Conservation (phyloP, 1,140 invertebrate genomes). For the Anastrepha obliqua region DNA sequence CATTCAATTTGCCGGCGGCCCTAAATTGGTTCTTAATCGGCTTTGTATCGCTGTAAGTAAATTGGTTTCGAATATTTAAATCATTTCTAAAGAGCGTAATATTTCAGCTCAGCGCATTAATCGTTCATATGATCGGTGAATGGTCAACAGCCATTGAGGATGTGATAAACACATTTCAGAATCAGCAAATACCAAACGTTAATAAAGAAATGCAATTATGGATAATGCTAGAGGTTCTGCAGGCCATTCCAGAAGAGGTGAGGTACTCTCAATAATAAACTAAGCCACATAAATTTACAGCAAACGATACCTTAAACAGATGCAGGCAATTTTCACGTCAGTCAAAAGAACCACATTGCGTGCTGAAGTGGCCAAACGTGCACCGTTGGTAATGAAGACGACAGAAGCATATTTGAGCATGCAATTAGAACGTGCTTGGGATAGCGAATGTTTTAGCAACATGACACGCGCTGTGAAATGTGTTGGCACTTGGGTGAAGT, state of each 20-base stretch:
- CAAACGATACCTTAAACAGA: conserved; percentile 53
- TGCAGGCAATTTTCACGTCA: conserved; percentile 70
- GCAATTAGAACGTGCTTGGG: conserved; percentile 66
- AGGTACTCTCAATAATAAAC: conserved; percentile 56
- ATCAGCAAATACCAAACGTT: conserved; percentile 77
- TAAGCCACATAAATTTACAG: conserved; percentile 14
- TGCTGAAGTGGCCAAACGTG: conserved; percentile 66
- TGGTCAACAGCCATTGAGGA: conserved; percentile 82
- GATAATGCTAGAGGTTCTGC: conserved; percentile 84
- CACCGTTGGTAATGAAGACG: conserved; percentile 68
- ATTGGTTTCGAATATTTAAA: background rate
- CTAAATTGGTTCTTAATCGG: conserved; percentile 88
- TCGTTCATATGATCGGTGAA: conserved; percentile 81
- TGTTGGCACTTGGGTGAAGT: conserved; percentile 80
- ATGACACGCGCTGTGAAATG: conserved; percentile 78
- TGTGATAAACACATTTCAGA: conserved; percentile 80
- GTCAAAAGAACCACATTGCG: conserved; percentile 68
- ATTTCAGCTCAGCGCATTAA: conserved; percentile 79
- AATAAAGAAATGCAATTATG: conserved; percentile 75
- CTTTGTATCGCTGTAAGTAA: conserved; percentile 89
- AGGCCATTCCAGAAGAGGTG: conserved; percentile 89
- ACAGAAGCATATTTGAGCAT: conserved; percentile 65
- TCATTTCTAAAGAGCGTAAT: background rate
- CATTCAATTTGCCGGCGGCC: conserved; percentile 83
- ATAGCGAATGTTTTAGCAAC: conserved; percentile 72